Evolutionary conservation across 35 echinoderm and acorn worm genomes (phyloP), one percentile per base, ranked within the genome.

Genomic region (Patiria miniata): DNA sequence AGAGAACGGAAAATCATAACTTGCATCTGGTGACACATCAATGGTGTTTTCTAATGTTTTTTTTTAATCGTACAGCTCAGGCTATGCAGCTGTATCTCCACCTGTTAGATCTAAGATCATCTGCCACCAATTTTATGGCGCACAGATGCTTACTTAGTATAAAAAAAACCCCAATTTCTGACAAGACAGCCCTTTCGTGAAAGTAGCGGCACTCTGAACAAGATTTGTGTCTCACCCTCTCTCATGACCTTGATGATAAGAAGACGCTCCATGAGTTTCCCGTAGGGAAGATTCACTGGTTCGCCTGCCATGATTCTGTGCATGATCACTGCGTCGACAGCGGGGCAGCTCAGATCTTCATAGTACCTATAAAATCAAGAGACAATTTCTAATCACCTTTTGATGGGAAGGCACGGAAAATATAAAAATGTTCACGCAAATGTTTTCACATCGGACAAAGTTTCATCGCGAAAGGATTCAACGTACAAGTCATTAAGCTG

Each of bases 251-350:
- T 80, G 38, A 94, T 61, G 52, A 76, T 94, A 34, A 94, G 77
- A 36, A 94, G 55, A 44, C 92, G 83, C 51, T 94, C 92, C 92
- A 94, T 94, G 81, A 94, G 56, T 77, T 94, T 94, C 3, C 87
- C 92, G 30, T 89, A 90, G 2, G 87, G 69, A 34, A 94, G 76
- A 40, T 60, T 78, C 28, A 94, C 87, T 17, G 81, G 29, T 61
- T 94, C 87, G 12, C 76, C 92, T 21, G 32, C 59, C 77, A 56
- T 55, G 33, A 94, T 40, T 52, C 87, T 28, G 29, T 90, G 69
- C 14, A 37, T 26, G 54, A 94, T 90, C 0, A 94, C 55, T 18
- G 54, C 39, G 55, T 90, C 87, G 21, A 80, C 87, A 40, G 36
- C 52, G 51, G 80, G 19, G 54, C 92, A 94, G 30, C 68, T 17